Base-by-base conservation (phyloP, 2,888 invertebrate species). In the Noctua comes region DNA sequence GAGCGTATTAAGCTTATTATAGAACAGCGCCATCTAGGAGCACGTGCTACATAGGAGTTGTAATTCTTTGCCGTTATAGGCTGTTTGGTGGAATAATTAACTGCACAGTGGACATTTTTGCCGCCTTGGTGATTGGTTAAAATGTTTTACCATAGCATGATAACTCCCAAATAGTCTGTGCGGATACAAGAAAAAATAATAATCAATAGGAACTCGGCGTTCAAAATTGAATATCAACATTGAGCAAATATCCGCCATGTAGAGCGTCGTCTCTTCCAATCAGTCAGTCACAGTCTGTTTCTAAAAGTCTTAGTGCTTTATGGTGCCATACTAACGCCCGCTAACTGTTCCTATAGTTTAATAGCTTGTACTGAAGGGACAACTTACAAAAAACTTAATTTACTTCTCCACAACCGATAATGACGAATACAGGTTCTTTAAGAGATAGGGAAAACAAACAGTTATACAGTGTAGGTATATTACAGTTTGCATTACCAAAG, bases 11-110 rank as follows among this genome's bases (percentile, higher is more conserved):
- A 82, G 64, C 48, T 59, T 65, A 79, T 40, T 77, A 27, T 76
- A 79, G 43, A 72, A 79, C 46, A 79, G 72, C 64, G 74, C 76
- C 83, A 85, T 83, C 84, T 73, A 73, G 72, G 16, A 48, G 68
- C 62, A 57, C 76, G 73, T 74, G 79, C 68, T 85, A 62, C 27
- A 62, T 46, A 62, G 13, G 0, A 2, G 11, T 76, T 59, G n/a
- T 65, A 57, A 76, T 46, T 68, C 40, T 27, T 10, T 31, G 18
- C 4, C 8, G 2, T 31, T 24, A 59, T 8, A 62, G 48, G 18
- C 18, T 59, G 18, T 51, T 10, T 24, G 43, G 13, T 0, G 16
- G 3, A 27, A 21, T 31, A 65, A 54, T 66, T 40, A 11, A 16
- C 43, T 13, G 1, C 8, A 7, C n/a, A n/a, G 11, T 43, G 8